Evolutionary conservation across 2,113 vertebrate species (phyloP).

Genomic region (Chauna torquata): DNA sequence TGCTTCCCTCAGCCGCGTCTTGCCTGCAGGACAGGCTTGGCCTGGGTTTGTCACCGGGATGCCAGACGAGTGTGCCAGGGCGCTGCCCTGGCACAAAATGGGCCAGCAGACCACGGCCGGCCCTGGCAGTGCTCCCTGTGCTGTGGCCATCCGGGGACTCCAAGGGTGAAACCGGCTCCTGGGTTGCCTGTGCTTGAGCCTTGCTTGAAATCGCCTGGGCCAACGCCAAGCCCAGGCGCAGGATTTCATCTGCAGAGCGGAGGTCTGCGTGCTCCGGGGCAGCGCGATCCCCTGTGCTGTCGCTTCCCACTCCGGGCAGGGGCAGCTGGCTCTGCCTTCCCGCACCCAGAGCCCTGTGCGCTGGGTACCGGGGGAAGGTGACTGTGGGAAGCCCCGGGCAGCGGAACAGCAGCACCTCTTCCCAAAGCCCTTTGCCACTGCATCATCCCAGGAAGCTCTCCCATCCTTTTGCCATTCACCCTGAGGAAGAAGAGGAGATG

Average conservation of each 20-base stretch:
- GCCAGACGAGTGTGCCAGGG: neutral
- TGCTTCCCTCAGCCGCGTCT: neutral
- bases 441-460: neutral
- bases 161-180: neutral
- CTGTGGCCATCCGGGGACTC: neutral
- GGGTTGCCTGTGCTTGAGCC: fast-evolving
- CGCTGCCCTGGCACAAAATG: neutral
- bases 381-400: neutral
- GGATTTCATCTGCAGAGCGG: neutral
- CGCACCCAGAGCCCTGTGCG: fast-evolving
- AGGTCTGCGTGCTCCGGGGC: neutral
- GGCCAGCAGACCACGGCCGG: fast-evolving
- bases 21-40: constrained; percentile 41
- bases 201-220: fast-evolving
- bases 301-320: neutral
- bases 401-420: neutral
- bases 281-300: neutral
- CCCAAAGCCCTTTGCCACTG: neutral
- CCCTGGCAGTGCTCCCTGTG: fast-evolving
- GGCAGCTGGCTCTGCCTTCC: fast-evolving
- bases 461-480: neutral
- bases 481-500: neutral
- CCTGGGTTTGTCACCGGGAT: neutral
- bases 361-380: neutral
- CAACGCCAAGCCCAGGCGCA: neutral